Conservation (phyloP, 2,888 invertebrate genomes). For the Drosophila prostipennis region DNA sequence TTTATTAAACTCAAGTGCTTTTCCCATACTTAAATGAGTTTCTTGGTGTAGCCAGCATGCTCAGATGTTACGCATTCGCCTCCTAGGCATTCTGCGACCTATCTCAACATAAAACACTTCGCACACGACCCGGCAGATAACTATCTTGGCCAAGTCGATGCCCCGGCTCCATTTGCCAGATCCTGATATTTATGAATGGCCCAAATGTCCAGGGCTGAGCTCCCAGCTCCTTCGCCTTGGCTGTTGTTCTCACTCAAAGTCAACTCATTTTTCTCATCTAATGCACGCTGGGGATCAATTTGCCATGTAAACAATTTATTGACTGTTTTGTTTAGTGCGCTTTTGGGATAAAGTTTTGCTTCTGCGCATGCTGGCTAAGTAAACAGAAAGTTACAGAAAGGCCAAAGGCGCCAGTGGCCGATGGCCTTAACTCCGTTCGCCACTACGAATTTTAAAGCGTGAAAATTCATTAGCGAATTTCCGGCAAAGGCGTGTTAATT, state of each 20-base stretch:
- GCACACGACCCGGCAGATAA: constrained; percentile 6
- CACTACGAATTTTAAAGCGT: constrained; percentile 53
- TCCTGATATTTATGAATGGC: constrained; percentile 51
- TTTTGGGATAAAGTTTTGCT: constrained; percentile 70
- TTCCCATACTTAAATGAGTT: too few species aligned
- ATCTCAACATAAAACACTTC: constrained; percentile 29
- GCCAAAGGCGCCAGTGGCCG: constrained; percentile 3
- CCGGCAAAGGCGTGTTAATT: constrained; percentile 58
- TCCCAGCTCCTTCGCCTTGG: constrained; percentile 31
- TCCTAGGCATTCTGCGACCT: constrained; percentile 6
- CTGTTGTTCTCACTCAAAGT: constrained; percentile 70
- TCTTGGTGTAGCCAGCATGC: too few species aligned
- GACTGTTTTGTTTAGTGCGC: constrained; percentile 78
- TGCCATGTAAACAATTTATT: constrained; percentile 81
- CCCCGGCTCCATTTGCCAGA: constrained; percentile 12
- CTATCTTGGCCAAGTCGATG: constrained; percentile 15
- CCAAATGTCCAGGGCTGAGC: constrained; percentile 59
- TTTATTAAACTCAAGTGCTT: too few species aligned
- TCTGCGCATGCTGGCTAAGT: constrained; percentile 36
- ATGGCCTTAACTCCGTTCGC: constrained; percentile 15
- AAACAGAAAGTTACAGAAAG: constrained; percentile 36
- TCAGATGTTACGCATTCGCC: constrained; percentile 3
- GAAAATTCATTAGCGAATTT: constrained; percentile 62
- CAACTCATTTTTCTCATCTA: constrained; percentile 80
- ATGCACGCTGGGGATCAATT: constrained; percentile 77